A percentile compares a stretch with the other conserved stretches of the same genome.
phyloP scores from a whole-genome alignment of 2,797 vertebrate genomes.

The Diceros bicornis region DNA sequence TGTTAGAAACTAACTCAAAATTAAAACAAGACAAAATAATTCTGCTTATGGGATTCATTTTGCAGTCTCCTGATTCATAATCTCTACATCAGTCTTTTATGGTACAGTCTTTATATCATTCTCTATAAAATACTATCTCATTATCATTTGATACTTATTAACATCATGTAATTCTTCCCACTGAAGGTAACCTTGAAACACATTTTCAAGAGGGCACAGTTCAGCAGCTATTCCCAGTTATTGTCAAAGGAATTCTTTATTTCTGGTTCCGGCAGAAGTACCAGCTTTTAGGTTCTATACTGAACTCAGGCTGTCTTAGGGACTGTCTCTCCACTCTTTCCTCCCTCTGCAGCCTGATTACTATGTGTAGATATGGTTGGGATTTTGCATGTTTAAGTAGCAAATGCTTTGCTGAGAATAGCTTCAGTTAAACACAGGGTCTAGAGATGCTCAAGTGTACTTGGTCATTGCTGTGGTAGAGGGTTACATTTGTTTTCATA shows the following conservation, averaged over 20 bases:
- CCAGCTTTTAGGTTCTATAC: neutral
- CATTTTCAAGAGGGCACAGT: neutral
- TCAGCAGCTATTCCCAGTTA: neutral
- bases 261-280: neutral
- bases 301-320: neutral
- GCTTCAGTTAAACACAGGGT: neutral
- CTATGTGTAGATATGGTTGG: neutral
- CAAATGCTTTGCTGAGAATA: neutral
- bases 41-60: neutral
- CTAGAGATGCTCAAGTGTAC: conserved; percentile 29
- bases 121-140: neutral
- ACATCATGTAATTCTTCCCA: neutral
- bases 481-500: conserved; percentile 59
- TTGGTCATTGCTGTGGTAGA: neutral
- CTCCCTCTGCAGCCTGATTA: neutral
- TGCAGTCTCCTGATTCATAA: neutral
- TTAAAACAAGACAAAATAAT: conserved; percentile 45
- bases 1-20: conserved; percentile 35
- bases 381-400: conserved; percentile 34
- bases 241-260: neutral
- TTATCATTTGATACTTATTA: conserved; percentile 36
- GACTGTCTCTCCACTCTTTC: neutral
- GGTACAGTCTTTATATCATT: neutral
- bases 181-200: conserved; percentile 28
- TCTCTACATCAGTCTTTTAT: neutral